A percentile compares a stretch with the other conserved stretches of the same genome.
Conservation (phyloP, 1,140 invertebrate species). For the Zaprionus capensis region DNA sequence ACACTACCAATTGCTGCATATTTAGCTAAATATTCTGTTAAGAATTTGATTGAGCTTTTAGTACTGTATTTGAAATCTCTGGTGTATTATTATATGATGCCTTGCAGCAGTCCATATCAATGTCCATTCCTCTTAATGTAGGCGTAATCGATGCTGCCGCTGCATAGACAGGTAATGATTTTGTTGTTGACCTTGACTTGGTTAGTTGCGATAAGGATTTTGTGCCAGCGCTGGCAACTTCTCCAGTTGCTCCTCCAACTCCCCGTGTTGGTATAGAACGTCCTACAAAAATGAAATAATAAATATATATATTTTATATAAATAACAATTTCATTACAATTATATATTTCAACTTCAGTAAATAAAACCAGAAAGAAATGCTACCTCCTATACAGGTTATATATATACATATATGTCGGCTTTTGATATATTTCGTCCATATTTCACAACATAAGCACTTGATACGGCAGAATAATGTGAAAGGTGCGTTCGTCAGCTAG, state of each 20-base stretch:
- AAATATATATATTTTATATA: background rate
- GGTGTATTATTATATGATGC: background rate
- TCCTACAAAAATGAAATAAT: background rate
- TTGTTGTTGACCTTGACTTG: conserved; percentile 30
- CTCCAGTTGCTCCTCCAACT: background rate
- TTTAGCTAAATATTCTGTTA: conserved; percentile 53
- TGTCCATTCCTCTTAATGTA: conserved; percentile 22
- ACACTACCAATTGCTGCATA: conserved; percentile 37
- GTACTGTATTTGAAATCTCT: conserved; percentile 18
- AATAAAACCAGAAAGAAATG: too few relatives aligned
- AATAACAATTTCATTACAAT: conserved; percentile 21
- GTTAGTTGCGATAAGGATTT: conserved; percentile 47
- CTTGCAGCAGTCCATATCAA: conserved; percentile 38
- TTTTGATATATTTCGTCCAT: too few relatives aligned
- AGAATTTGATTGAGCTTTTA: conserved; percentile 7
- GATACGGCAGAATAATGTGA: too few relatives aligned
- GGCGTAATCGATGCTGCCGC: conserved; percentile 34
- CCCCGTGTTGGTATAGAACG: background rate
- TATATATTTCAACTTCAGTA: too few relatives aligned
- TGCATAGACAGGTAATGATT: conserved; percentile 29
- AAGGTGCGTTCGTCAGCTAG: too few relatives aligned
- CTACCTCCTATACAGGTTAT: too few relatives aligned
- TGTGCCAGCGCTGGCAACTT: background rate
- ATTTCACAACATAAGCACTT: too few relatives aligned
- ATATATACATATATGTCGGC: too few relatives aligned